Evolutionary conservation across 2,888 invertebrate genomes (phyloP).

Genomic region (Meandrusa payeni): DNA sequence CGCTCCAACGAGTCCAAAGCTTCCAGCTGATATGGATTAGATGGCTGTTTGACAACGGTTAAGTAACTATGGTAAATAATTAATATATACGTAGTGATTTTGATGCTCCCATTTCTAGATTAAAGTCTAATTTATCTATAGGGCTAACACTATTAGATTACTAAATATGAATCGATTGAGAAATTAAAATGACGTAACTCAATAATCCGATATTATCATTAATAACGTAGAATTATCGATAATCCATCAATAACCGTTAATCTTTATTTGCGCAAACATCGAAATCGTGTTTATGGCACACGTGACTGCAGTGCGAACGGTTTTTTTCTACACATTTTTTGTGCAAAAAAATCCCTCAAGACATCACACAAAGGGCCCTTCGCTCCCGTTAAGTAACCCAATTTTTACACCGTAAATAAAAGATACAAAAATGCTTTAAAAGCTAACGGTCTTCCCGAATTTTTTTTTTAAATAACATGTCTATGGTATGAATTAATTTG

Average conservation of each 20-base stretch:
- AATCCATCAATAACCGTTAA: constrained; percentile 56
- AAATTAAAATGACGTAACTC: constrained; percentile 14
- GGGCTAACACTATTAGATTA: too few species aligned
- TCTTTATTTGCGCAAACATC: constrained; percentile 38
- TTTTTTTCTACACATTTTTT: constrained; percentile 33
- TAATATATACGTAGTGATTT: too few species aligned
- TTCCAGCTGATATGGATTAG: too few species aligned
- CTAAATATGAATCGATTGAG: constrained; percentile 14
- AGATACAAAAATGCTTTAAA: constrained; percentile 56
- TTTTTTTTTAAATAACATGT: constrained; percentile 41
- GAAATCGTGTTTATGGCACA: constrained; percentile 34
- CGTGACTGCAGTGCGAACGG: constrained; percentile 33
- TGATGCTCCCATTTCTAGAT: too few species aligned
- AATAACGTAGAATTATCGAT: constrained; percentile 47
- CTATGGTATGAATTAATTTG: constrained; percentile 71
- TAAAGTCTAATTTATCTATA: too few species aligned
- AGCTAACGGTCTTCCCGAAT: constrained; percentile 63
- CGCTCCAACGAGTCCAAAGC: too few species aligned
- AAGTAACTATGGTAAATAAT: too few species aligned
- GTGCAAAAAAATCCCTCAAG: constrained; percentile 41
- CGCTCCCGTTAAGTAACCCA: constrained; percentile 79
- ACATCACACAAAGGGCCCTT: constrained; percentile 53
- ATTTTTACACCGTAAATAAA: constrained; percentile 79
- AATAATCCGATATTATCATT: constrained; percentile 43
- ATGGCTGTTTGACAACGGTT: too few species aligned